phyloP scores from a whole-genome alignment of 2,113 vertebrate species.

The Bubo blakistoni region DNA sequence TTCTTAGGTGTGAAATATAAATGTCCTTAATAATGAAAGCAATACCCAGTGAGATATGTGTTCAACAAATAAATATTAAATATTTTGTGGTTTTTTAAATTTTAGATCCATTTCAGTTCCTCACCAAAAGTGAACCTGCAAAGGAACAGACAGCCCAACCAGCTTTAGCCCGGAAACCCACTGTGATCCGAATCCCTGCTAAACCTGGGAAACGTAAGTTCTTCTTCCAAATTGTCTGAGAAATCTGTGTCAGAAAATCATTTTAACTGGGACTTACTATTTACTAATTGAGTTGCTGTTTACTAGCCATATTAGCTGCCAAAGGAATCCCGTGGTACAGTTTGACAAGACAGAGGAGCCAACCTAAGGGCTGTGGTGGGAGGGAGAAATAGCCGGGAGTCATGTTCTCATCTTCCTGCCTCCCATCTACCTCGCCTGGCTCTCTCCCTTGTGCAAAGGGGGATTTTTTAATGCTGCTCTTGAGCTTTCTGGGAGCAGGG shows the following conservation, averaged over 20 bases:
- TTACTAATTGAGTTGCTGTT: neutral
- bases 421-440: neutral
- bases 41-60: constrained; percentile 19
- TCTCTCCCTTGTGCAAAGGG: neutral
- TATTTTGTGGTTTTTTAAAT: neutral
- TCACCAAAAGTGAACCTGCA: constrained; percentile 66
- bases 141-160: constrained; percentile 56
- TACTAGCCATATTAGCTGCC: neutral
- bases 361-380: neutral
- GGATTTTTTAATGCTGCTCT: neutral
- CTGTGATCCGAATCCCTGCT: constrained; percentile 90
- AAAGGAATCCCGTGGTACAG: neutral
- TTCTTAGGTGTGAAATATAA: constrained; percentile 38
- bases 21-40: constrained; percentile 47
- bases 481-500: neutral
- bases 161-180: constrained; percentile 80
- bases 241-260: neutral
- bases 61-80: constrained; percentile 53
- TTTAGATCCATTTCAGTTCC: constrained; percentile 77
- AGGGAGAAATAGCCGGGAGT: neutral
- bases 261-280: neutral
- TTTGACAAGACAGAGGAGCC: neutral
- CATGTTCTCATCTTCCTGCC: neutral
- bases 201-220: constrained; percentile 76
- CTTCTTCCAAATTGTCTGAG: neutral